Evolutionary conservation across 2,888 invertebrate species (phyloP).

Genomic region (Netelia melanura): DNA sequence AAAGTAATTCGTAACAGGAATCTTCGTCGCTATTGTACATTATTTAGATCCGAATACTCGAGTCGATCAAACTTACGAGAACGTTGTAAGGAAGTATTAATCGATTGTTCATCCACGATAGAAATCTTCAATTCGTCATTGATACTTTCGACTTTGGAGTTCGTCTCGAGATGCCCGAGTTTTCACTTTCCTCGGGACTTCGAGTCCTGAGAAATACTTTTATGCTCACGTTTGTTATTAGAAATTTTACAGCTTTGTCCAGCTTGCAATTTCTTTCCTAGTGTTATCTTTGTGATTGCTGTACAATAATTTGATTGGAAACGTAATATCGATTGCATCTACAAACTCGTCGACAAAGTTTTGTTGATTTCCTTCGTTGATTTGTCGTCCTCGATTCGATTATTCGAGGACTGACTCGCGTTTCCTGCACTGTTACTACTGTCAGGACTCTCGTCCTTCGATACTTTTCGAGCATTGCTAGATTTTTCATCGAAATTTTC

Average conservation of each 20-base stretch:
- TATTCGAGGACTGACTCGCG: not conserved
- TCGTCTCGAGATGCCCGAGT: too few species aligned
- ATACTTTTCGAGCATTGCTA: not conserved
- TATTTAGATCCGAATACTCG: slow-evolving; percentile 15
- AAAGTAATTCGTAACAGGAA: slow-evolving; percentile 6
- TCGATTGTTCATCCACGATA: too few species aligned
- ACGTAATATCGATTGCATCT: not conserved
- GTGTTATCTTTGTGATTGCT: not conserved
- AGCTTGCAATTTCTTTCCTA: not conserved
- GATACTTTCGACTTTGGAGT: too few species aligned
- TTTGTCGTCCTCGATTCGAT: not conserved
- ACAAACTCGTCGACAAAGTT: not conserved
- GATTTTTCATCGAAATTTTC: not conserved
- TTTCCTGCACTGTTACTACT: not conserved
- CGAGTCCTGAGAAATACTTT: too few species aligned
- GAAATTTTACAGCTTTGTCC: too few species aligned
- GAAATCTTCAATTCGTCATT: too few species aligned
- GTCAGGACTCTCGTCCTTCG: not conserved
- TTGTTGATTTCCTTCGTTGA: slow-evolving; percentile 7
- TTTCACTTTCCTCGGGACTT: too few species aligned
- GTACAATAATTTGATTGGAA: too few species aligned
- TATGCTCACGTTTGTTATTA: too few species aligned
- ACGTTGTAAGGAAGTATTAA: too few species aligned
- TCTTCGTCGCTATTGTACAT: slow-evolving; percentile 13
- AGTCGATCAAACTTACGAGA: not conserved